These are phyloP conservation scores for Forbesichthys papilliferus DNA, from an alignment of 2,113 vertebrate species.

Conservation along the genomic window DNA sequence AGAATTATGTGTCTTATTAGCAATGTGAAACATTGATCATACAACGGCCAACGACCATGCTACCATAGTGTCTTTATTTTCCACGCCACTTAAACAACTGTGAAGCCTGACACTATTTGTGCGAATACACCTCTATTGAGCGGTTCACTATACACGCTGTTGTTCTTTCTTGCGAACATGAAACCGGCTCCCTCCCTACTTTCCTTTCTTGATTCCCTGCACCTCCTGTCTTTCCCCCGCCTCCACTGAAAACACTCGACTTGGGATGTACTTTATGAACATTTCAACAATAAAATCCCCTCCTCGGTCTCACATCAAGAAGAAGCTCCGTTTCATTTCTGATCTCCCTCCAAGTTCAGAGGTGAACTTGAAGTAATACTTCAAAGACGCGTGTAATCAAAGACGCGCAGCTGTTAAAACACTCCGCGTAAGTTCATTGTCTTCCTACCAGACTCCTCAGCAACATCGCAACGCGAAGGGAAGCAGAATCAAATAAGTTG, in stretches of 20 bases:
- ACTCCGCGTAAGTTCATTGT: constrained; percentile 99
- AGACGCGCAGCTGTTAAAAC: constrained; percentile 99
- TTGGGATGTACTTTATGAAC: constrained; percentile 87
- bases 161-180: constrained; percentile 56
- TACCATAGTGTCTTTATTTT: constrained; percentile 28
- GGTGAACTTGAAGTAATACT: constrained; percentile 96
- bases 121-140: constrained; percentile 26
- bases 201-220: constrained; percentile 23
- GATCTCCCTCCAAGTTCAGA: constrained; percentile 99
- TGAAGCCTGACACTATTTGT: constrained; percentile 25
- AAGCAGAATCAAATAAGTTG: constrained; percentile 74
- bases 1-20: constrained; percentile 36
- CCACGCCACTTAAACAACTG: constrained; percentile 41
- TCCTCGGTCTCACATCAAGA: constrained; percentile 90
- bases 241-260: constrained; percentile 73
- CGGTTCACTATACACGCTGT: constrained; percentile 46
- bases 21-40: constrained; percentile 35
- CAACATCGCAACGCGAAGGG: constrained; percentile 81
- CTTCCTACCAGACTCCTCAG: constrained; percentile 91
- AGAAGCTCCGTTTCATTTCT: constrained; percentile 93
- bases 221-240: constrained; percentile 24
- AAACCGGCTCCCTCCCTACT: constrained; percentile 42
- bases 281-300: constrained; percentile 95
- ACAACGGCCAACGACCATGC: constrained; percentile 27
- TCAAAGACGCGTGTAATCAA: constrained; percentile 99